Percentiles rank a stretch among this genome's conserved stretches.
These are phyloP conservation scores for Acanthurus lineatus DNA, from an alignment of 2,797 vertebrate genomes.

Conservation along the genomic window DNA sequence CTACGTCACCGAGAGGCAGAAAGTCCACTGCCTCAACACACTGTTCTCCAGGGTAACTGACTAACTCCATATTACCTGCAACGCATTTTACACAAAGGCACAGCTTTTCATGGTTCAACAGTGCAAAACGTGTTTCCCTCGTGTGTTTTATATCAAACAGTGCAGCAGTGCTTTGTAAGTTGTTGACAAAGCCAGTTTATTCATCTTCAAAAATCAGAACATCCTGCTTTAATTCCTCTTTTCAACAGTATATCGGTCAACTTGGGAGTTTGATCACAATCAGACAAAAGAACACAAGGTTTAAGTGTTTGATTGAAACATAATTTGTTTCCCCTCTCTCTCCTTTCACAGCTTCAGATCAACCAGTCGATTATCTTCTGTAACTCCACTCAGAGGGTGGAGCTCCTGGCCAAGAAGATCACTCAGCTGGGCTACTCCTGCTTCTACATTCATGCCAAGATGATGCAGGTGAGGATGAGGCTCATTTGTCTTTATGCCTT, in stretches of 20 bases:
- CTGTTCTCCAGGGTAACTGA: constrained; percentile 87
- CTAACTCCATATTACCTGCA: neutral
- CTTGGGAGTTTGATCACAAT: no score
- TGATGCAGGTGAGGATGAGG: constrained; percentile 86
- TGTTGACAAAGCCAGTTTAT: neutral
- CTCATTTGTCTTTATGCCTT: neutral
- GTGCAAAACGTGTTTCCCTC: neutral
- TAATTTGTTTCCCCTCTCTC: neutral
- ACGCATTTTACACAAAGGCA: neutral
- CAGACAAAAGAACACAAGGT: no score
- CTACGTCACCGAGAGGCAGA: constrained; percentile 89
- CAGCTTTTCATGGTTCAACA: neutral
- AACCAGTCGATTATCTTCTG: constrained; percentile 89
- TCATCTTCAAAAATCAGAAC: neutral
- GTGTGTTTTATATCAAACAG: neutral
- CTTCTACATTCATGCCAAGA: constrained; percentile 90
- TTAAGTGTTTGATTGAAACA: neutral
- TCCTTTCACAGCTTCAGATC: constrained; percentile 82
- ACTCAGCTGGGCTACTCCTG: constrained; percentile 88
- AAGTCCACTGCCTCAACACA: constrained; percentile 88
- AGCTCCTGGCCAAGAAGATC: constrained; percentile 88
- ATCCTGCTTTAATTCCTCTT: neutral
- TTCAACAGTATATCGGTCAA: neutral
- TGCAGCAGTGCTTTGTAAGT: neutral
- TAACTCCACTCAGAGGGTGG: constrained; percentile 87